phyloP scores from a whole-genome alignment of 64 coral and sea anemone genomes.

The Stichodactyla mertensii region DNA sequence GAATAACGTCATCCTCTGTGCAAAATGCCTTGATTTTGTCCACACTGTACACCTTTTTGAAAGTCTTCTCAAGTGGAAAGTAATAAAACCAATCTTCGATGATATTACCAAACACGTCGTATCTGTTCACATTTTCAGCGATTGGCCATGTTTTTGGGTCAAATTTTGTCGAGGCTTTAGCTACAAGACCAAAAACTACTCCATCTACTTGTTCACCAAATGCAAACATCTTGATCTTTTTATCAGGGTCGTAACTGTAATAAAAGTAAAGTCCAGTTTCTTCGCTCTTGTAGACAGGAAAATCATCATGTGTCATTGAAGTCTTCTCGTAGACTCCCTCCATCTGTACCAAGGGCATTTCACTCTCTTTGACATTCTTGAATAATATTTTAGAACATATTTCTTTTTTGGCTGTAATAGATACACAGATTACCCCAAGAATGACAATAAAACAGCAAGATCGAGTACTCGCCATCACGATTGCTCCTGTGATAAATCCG shows the following conservation, averaged over 20 bases:
- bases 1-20: constrained; percentile 34
- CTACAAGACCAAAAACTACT: constrained; percentile 19
- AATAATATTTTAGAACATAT: constrained; percentile 52
- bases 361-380: constrained; percentile 22
- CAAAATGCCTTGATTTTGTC: constrained; percentile 39
- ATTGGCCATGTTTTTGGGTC: constrained; percentile 24
- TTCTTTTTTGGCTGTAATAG: constrained; percentile 8
- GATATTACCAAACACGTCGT: constrained; percentile 41
- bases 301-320: background rate
- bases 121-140: background rate
- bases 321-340: constrained; percentile 27
- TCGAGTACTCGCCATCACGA: background rate
- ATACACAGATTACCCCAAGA: background rate
- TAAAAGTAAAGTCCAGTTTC: constrained; percentile 42
- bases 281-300: constrained; percentile 35
- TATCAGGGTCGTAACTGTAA: background rate
- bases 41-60: background rate
- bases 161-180: background rate
- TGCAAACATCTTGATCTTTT: constrained; percentile 14
- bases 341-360: constrained; percentile 32
- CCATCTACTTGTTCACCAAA: constrained; percentile 38
- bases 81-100: constrained; percentile 26
- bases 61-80: constrained; percentile 18
- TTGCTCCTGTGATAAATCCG: background rate
- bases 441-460: background rate